Base-by-base conservation (phyloP, 1,140 invertebrate species). In the Diorhabda carinulata region DNA sequence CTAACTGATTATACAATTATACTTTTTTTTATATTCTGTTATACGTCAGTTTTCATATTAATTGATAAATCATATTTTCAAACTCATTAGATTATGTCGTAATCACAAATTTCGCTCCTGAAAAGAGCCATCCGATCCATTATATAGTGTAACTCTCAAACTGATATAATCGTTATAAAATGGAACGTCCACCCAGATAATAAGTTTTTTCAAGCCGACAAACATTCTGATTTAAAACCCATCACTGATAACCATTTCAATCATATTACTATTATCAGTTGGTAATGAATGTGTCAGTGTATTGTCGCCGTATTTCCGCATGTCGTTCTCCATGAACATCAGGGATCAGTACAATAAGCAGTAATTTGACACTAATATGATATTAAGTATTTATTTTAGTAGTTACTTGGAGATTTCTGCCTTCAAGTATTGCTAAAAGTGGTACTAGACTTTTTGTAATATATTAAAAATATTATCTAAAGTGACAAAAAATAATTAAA, bases 181-280 rank as follows among this genome's bases (percentile, higher is more conserved):
- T 52, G 47, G 47, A n/a, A 52, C 47, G 47, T 52, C 47, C 47
- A 52, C 6, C 47, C 47, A 52, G n/a, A n/a, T 52, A 52, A 52
- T 52, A 52, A 52, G 47, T 52, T 52, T 52, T 52, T 52, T 52
- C 47, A 52, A 8, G 47, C 6, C n/a, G 47, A 6, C 47, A 52
- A 52, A 52, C 47, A 52, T 52, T 52, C 47, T 52, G 47, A 52
- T 52, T 52, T 52, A 52, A 52, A 52, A 52, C 47, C n/a, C 47
- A 52, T 52, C 47, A 52, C 47, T 52, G 47, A 52, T 52, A 52
- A 52, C 47, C 47, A 52, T 52, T 52, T 52, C 47, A 52, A 52
- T 52, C 47, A 52, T 52, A 52, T 52, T 52, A 52, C 47, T 52
- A 52, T 52, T 52, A 52, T 52, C 47, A 52, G 47, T 52, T 8